Conservation (phyloP, 2,888 invertebrate genomes). For the Panopea generosa region DNA sequence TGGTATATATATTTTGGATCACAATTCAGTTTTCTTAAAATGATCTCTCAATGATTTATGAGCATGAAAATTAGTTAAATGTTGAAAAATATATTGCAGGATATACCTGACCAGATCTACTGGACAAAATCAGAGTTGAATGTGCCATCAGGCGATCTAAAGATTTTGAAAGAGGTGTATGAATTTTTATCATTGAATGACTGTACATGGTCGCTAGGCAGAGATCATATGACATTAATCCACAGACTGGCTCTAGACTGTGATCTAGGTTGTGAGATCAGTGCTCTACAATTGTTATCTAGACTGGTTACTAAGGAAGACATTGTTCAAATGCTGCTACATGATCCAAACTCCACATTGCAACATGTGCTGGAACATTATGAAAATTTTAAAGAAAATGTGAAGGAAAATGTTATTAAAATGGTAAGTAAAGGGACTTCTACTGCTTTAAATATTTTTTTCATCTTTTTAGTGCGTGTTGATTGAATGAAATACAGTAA, state of each 20-base stretch:
- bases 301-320: slow-evolving; percentile 61
- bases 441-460: neutral
- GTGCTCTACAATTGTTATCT: slow-evolving; percentile 59
- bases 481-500: too few species aligned
- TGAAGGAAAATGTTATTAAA: slow-evolving; percentile 59
- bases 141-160: slow-evolving; percentile 42
- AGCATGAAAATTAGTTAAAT: too few species aligned
- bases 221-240: slow-evolving; percentile 66
- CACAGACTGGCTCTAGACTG: slow-evolving; percentile 61
- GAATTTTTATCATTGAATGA: slow-evolving; percentile 59
- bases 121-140: slow-evolving; percentile 37
- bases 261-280: slow-evolving; percentile 40
- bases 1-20: too few species aligned
- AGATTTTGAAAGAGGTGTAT: slow-evolving; percentile 60
- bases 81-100: too few species aligned
- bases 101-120: slow-evolving; percentile 13
- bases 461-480: too few species aligned
- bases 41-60: too few species aligned
- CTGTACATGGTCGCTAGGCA: slow-evolving; percentile 66
- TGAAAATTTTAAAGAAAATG: slow-evolving; percentile 48
- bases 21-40: too few species aligned
- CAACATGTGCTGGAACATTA: slow-evolving; percentile 63
- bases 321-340: slow-evolving; percentile 60
- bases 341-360: slow-evolving; percentile 66
- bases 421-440: slow-evolving; percentile 69